Evolutionary conservation across 2,888 invertebrate genomes (phyloP).

Genomic region (Caenorhabditis macrosperma): DNA sequence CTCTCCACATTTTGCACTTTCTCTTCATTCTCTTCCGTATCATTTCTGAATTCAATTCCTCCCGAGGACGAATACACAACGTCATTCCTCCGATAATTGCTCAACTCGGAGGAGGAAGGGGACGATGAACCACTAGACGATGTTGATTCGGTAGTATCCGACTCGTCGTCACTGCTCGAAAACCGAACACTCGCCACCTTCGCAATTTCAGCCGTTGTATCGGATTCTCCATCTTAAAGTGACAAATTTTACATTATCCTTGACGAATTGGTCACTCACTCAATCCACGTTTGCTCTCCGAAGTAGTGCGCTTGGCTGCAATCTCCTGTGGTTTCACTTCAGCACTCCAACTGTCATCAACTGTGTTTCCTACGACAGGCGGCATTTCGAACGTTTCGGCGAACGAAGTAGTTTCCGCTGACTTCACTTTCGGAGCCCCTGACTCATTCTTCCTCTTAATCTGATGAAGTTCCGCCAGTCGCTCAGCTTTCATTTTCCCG

Average conservation of each 20-base stretch:
- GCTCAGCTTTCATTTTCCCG: constrained; percentile 41
- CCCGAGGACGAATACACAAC: constrained; percentile 24
- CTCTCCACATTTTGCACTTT: constrained; percentile 7
- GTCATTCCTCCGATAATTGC: background rate
- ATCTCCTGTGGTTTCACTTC: constrained; percentile 16
- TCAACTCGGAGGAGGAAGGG: constrained; percentile 19
- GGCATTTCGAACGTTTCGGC: constrained; percentile 52
- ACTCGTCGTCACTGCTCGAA: constrained; percentile 27
- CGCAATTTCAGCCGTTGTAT: constrained; percentile 5
- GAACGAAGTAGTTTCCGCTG: constrained; percentile 30
- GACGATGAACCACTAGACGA: background rate
- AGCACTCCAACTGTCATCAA: constrained; percentile 37
- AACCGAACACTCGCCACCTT: constrained; percentile 1
- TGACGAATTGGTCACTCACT: background rate
- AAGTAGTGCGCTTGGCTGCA: constrained; percentile 32
- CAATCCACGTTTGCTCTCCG: constrained; percentile 47
- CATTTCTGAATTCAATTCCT: constrained; percentile 41
- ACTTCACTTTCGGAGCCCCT: background rate
- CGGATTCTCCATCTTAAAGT: constrained; percentile 29
- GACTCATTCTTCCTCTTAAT: constrained; percentile 15
- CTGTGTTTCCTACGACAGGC: constrained; percentile 42
- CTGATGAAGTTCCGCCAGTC: constrained; percentile 38
- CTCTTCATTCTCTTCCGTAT: constrained; percentile 16
- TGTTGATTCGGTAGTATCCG: constrained; percentile 25
- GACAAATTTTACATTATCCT: background rate